Conservation (phyloP, 1,140 invertebrate genomes). For the Psix sp. region DNA sequence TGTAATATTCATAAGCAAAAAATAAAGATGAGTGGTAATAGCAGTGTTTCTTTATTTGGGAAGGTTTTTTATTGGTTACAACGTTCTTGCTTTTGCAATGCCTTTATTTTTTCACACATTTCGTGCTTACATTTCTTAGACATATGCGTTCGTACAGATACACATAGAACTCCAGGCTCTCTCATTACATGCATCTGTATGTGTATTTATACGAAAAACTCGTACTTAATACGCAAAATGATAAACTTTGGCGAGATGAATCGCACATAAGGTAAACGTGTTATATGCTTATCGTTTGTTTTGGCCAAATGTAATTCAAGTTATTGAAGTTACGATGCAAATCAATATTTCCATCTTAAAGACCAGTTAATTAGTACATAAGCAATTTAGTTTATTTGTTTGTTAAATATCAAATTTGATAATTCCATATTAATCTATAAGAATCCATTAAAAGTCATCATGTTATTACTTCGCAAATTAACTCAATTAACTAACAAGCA, state of each 20-base stretch:
- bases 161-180: conserved; percentile 2
- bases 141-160: conserved; percentile 52
- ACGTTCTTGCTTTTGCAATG: conserved; percentile 67
- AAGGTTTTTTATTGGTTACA: too few species aligned
- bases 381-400: too few species aligned
- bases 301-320: background rate
- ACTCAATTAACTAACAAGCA: background rate
- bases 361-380: too few species aligned
- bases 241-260: conserved; percentile 23
- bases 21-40: too few species aligned
- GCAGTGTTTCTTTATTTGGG: too few species aligned
- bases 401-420: too few species aligned
- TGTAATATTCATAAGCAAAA: too few species aligned
- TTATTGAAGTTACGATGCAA: background rate
- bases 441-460: too few species aligned
- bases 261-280: conserved; percentile 21
- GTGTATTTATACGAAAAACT: conserved; percentile 23
- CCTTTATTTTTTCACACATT: conserved; percentile 68
- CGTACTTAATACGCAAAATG: conserved; percentile 20
- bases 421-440: too few species aligned
- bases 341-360: too few species aligned
- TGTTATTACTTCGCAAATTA: too few species aligned
- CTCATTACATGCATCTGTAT: background rate
- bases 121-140: conserved; percentile 65
- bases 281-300: conserved; percentile 6